Evolutionary conservation across 2,888 invertebrate genomes (phyloP), one percentile per base, ranked within the genome.

Genomic region (Labia minor): DNA sequence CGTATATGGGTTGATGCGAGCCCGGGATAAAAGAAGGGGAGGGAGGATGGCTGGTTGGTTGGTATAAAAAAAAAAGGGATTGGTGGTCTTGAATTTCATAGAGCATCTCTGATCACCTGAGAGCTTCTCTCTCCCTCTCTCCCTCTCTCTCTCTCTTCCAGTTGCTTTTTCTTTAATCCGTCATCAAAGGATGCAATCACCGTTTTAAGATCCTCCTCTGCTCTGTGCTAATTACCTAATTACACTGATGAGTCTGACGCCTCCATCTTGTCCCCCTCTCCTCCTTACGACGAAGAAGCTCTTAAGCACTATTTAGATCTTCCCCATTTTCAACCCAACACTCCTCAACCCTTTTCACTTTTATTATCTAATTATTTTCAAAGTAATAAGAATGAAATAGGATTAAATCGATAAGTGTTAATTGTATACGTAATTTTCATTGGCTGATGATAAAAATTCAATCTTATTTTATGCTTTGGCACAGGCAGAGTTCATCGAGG

Each of bases 171-270:
- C 49, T 49, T 49, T n/a, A 49, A 49, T 49, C 49, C 49, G 49
- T 49, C 49, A 49, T 49, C 49, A 49, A 49, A 49, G 49, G 49
- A 49, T 49, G 49, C 49, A 49, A 49, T 49, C 49, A 49, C 49
- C 49, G 16, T 49, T 16, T 49, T 49, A 49, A 49, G 49, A 49
- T 16, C 49, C 49, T 49, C 49, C 16, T n/a, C 49, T 49, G n/a
- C 49, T 4, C 49, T 49, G n/a, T 49, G 49, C 49, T 49, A 49
- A 49, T 49, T 49, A 49, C 49, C 49, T 49, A 49, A 49, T 49
- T 49, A 49, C 49, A 49, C 8, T 49, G 49, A 49, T 49, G 49
- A 49, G 49, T 49, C 49, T 49, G 49, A 49, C 49, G 49, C 49
- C 49, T 49, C 49, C 49, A n/a, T 49, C 49, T 49, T 26, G 26